Percentiles rank a stretch among this genome's conserved stretches.
These are phyloP conservation scores for Heliconius aoede DNA, from an alignment of 2,888 invertebrate genomes.

Conservation along the genomic window DNA sequence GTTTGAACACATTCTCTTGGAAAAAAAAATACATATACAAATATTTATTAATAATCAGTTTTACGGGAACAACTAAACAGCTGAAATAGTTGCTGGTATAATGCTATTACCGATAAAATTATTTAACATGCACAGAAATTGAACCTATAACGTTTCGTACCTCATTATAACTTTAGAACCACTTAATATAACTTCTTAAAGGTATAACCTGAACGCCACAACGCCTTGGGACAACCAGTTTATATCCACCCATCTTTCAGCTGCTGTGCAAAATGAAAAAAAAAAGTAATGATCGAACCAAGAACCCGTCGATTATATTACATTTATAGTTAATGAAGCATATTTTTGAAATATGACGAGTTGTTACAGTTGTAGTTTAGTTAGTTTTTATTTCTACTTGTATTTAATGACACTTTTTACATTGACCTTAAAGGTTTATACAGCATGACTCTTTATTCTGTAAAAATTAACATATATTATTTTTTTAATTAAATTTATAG, in stretches of 20 bases:
- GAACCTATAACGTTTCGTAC: background rate
- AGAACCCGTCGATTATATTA: constrained; percentile 12
- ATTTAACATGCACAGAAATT: background rate
- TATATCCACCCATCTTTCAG: constrained; percentile 25
- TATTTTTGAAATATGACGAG: constrained; percentile 20
- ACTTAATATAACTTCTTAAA: background rate
- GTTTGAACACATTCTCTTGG: background rate
- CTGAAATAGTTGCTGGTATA: too few species aligned
- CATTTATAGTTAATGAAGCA: constrained; percentile 15
- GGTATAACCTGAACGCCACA: background rate
- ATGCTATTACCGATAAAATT: background rate
- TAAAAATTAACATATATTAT: background rate
- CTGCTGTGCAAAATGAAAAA: constrained; percentile 28
- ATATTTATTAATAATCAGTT: too few species aligned
- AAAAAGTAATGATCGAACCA: too few species aligned
- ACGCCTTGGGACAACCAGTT: constrained; percentile 26
- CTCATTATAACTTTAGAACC: background rate
- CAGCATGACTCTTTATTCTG: background rate
- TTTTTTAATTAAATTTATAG: background rate
- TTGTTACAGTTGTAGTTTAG: background rate
- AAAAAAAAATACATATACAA: too few species aligned
- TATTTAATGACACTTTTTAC: constrained; percentile 2
- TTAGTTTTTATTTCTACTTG: background rate
- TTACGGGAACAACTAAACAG: too few species aligned
- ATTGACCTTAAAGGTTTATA: background rate